Conservation (phyloP, 1,140 invertebrate species). For the Dryas iulia region DNA sequence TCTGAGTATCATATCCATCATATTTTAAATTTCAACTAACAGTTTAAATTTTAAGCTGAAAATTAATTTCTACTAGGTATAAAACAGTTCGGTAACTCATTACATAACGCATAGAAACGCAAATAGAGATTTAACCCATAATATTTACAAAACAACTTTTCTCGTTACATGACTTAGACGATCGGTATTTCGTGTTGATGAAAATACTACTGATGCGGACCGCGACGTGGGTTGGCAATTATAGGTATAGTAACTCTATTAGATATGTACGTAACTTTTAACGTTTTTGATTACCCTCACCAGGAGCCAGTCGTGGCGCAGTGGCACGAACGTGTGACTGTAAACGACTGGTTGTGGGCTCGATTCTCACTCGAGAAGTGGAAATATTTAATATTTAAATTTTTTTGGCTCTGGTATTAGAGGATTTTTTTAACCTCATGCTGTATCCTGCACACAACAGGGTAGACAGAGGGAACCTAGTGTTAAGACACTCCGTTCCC, state of each 20-base stretch:
- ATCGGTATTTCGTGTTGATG: neutral
- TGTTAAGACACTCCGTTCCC: too few relatives aligned
- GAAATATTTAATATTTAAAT: neutral
- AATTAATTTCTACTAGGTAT: too few relatives aligned
- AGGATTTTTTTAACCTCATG: too few relatives aligned
- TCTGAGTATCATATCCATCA: too few relatives aligned
- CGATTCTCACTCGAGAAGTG: neutral
- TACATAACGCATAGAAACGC: neutral
- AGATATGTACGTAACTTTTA: neutral
- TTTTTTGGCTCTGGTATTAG: neutral
- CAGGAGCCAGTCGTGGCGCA: too few relatives aligned
- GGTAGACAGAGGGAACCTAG: too few relatives aligned
- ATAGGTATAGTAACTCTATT: neutral
- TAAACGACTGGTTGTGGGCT: neutral
- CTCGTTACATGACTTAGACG: constrained; percentile 1
- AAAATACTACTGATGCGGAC: neutral
- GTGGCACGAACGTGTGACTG: too few relatives aligned
- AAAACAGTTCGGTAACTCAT: too few relatives aligned
- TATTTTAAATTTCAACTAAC: too few relatives aligned
- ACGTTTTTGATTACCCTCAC: too few relatives aligned
- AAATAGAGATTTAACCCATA: neutral
- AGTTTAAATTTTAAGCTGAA: too few relatives aligned
- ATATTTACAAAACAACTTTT: constrained; percentile 2
- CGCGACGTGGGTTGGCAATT: neutral
- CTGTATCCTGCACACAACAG: too few relatives aligned